These are phyloP conservation scores for Amblyornis subalaris DNA, from an alignment of 2,113 vertebrate species.

Conservation along the genomic window DNA sequence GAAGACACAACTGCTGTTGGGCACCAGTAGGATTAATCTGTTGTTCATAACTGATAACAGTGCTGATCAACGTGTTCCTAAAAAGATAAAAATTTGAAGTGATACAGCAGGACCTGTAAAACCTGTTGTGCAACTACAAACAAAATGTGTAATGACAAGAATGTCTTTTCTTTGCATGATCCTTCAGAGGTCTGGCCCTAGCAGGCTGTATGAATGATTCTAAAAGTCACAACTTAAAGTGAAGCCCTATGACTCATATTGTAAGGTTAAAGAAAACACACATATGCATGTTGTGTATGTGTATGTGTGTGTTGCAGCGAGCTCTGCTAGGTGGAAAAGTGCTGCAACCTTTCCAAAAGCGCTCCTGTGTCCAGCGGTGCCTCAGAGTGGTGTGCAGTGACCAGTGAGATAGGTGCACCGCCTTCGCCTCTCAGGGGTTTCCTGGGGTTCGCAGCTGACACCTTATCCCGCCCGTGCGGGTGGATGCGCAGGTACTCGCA, in stretches of 20 bases:
- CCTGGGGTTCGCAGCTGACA: too few relatives aligned
- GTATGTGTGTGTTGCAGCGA: too few relatives aligned
- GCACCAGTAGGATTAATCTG: background rate
- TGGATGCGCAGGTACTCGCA: too few relatives aligned
- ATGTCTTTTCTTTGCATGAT: background rate
- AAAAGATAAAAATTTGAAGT: background rate
- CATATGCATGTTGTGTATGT: fast-evolving
- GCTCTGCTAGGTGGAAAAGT: too few relatives aligned
- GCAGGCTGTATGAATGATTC: background rate
- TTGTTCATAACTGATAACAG: background rate
- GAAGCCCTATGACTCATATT: background rate
- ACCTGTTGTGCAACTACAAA: background rate
- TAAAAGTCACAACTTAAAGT: background rate
- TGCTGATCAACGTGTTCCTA: background rate
- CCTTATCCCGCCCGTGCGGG: too few relatives aligned
- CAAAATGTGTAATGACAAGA: background rate
- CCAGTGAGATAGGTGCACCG: too few relatives aligned
- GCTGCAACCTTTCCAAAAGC: too few relatives aligned
- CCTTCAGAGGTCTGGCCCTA: background rate
- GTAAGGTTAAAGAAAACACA: background rate
- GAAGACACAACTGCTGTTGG: background rate
- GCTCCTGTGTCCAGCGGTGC: too few relatives aligned
- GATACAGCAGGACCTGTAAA: background rate
- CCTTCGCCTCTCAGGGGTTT: too few relatives aligned
- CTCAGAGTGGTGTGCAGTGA: too few relatives aligned